Base-by-base conservation (phyloP, 2,888 invertebrate genomes). In the Sphaerophoria taeniata region DNA sequence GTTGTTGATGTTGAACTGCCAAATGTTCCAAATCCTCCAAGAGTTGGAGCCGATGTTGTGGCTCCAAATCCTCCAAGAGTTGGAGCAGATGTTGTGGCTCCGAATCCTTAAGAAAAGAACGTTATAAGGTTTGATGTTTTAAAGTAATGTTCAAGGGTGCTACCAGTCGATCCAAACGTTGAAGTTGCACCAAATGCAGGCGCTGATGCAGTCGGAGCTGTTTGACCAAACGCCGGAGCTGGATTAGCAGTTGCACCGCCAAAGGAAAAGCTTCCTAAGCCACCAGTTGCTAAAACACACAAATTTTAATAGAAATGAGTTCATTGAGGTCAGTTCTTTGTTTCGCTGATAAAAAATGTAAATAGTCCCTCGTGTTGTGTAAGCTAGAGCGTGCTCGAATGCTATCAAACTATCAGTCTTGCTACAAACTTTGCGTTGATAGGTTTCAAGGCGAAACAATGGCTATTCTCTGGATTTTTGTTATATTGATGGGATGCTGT, bases 211-310 rank as follows among this genome's bases (percentile, higher is more conserved):
- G 91, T 86, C 12, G 87, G 53, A 36, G 90, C 87, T 33, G 90
- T 88, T 43, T 89, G 79, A 4, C 88, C 89, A 70, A 89, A 89
- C 9, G 88, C 87, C 33, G 88, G 87, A 16, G 89, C 83, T 16
- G 87, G 87, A 43, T 89, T 88, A 5, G 89, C 61, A 6, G 87
- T 87, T 24, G 92, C 88, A 6, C 90, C 80, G 11, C 89, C 90
- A 87, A 92, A 92, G 1, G 91, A 89, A 9, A 90, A 88, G 14
- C 77, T 88, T 4, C 93, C 94, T 89, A 94, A 94, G 7, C 92
- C 89, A 11, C 93, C 92, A n/a, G 85, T 49, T n/a, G 87, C 87
- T 87, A 31, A 24, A 24, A 24, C 24, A 53, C 14, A 80, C 24
- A 63, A 39, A 43, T 31, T 4, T 34, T 24, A 75, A 45, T 6